phyloP scores from a whole-genome alignment of 2,797 vertebrate genomes.

The Acipenser oxyrinchus region DNA sequence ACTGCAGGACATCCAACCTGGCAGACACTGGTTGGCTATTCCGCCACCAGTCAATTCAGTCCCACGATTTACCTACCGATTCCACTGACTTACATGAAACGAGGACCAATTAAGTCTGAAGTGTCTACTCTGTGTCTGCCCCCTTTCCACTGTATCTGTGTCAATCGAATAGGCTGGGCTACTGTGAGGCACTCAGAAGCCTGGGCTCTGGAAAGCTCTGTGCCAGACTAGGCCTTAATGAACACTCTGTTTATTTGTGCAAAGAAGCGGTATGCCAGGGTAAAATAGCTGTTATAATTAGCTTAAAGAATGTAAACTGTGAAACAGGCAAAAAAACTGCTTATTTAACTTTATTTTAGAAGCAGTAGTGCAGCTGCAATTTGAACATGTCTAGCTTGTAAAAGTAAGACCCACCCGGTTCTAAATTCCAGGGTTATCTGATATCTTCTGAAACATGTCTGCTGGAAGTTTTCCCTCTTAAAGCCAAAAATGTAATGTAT shows the following conservation, averaged over 20 bases:
- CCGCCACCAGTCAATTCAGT: slow-evolving; percentile 18
- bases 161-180: slow-evolving; percentile 25
- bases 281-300: slow-evolving; percentile 50
- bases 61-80: slow-evolving; percentile 37
- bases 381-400: no score
- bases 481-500: no score
- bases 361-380: background rate
- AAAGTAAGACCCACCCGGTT: no score
- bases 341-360: no score
- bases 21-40: slow-evolving; percentile 36
- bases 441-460: no score
- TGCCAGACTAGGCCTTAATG: slow-evolving; percentile 30
- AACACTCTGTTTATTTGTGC: slow-evolving; percentile 51
- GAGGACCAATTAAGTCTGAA: slow-evolving; percentile 23
- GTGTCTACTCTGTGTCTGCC: slow-evolving; percentile 4
- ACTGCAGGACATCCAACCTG: slow-evolving; percentile 33
- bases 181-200: slow-evolving; percentile 28
- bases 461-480: no score
- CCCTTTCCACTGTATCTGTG: background rate
- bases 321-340: no score
- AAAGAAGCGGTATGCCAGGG: slow-evolving; percentile 42
- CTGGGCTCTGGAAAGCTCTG: slow-evolving; percentile 3
- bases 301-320: slow-evolving; percentile 36
- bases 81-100: slow-evolving; percentile 41
- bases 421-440: no score